A percentile compares a stretch with the other conserved stretches of the same genome.
Evolutionary conservation across 64 coral and sea anemone species (phyloP).

Genomic region (Catalaphyllia jardinei): DNA sequence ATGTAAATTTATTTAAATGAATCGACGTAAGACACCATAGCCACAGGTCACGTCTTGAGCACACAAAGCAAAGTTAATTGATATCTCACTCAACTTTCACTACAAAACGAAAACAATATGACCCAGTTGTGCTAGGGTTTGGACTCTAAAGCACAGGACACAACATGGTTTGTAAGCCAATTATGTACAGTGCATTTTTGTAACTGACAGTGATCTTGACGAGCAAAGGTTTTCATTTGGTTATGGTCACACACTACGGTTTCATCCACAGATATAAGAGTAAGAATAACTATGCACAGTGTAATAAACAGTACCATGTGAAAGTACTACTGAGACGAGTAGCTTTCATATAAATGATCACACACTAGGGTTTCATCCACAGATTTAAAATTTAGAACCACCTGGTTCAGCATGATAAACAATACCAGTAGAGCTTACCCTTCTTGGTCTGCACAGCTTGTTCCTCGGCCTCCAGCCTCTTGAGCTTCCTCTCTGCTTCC

Average conservation of each 20-base stretch:
- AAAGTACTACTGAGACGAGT: not conserved
- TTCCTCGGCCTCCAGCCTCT: conserved; percentile 48
- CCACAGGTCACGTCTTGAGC: not conserved
- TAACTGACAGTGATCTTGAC: too few species aligned
- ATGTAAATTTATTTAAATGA: conserved; percentile 33
- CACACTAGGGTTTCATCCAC: too few species aligned
- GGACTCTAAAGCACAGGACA: too few species aligned
- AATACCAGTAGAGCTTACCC: not conserved
- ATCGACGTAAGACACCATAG: not conserved
- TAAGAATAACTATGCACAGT: not conserved
- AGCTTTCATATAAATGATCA: not conserved
- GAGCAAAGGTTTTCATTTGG: too few species aligned
- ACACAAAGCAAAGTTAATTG: not conserved
- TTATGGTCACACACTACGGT: too few species aligned
- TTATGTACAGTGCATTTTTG: too few species aligned
- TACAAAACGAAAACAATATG: not conserved
- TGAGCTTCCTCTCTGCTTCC: conserved; percentile 49
- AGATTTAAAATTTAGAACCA: too few species aligned
- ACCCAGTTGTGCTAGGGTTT: too few species aligned
- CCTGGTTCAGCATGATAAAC: too few species aligned
- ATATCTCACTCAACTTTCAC: not conserved
- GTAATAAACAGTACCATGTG: not conserved
- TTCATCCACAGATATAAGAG: too few species aligned
- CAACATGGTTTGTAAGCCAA: too few species aligned
- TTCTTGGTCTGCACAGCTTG: conserved; percentile 36